Conservation (phyloP, 2,113 vertebrate genomes). For the Grammomys surdaster region DNA sequence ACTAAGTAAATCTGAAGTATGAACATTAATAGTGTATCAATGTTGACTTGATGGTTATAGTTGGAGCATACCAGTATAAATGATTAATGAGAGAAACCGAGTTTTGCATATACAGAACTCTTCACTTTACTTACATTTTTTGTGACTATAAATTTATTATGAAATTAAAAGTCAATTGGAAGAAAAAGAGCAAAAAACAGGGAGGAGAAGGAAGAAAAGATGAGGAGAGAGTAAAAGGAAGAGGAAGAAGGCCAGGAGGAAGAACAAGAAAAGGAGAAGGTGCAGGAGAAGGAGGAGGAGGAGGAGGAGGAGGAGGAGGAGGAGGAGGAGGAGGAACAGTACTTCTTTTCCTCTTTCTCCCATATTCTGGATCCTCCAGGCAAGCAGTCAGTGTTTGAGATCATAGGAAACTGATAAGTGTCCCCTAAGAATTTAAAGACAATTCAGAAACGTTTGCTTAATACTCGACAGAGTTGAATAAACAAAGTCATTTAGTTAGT, state of each 20-base stretch:
- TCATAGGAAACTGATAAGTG: background rate
- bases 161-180: background rate
- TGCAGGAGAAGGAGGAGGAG: accelerated
- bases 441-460: background rate
- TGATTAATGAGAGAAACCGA: background rate
- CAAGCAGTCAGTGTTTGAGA: background rate
- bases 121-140: background rate
- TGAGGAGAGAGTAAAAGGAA: background rate
- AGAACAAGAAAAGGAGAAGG: background rate
- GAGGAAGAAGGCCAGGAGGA: no score
- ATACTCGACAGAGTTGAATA: background rate
- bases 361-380: background rate
- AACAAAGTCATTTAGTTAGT: constrained; percentile 23
- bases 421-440: background rate
- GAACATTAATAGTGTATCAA: background rate
- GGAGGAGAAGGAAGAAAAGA: background rate
- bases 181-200: background rate
- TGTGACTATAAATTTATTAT: background rate
- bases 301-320: background rate
- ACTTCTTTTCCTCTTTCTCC: background rate
- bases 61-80: background rate
- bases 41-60: background rate
- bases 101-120: background rate
- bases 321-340: accelerated
- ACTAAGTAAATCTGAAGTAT: background rate